phyloP scores from a whole-genome alignment of 2,113 vertebrate species.

The Madoqua kirkii region DNA sequence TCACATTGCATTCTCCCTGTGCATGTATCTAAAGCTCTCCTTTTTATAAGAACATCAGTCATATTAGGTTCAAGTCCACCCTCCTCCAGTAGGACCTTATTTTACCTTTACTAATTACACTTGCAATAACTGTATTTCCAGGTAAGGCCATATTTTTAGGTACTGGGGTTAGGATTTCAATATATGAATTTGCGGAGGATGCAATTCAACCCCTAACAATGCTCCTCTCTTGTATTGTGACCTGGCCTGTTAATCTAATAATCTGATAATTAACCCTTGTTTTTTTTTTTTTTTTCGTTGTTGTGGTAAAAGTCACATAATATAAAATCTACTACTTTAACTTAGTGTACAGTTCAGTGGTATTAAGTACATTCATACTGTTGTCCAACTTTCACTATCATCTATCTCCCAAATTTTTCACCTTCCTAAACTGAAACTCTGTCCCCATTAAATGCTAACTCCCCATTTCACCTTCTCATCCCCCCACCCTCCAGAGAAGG shows the following conservation, averaged over 20 bases:
- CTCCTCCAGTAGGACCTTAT: background rate
- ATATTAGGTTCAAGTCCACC: background rate
- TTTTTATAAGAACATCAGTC: background rate
- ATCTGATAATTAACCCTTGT: background rate
- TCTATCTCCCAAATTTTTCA: background rate
- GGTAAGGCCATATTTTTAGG: background rate
- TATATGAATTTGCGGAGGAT: background rate
- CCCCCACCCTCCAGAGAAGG: background rate
- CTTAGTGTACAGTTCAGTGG: background rate
- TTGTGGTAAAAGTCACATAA: background rate
- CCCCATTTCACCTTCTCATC: background rate
- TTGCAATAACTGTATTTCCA: background rate
- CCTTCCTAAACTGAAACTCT: background rate
- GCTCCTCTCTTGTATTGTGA: background rate
- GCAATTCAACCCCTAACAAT: background rate
- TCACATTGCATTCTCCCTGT: background rate
- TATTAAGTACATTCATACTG: background rate
- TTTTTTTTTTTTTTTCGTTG: background rate
- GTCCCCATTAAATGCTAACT: background rate
- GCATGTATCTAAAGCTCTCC: background rate
- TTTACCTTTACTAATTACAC: background rate
- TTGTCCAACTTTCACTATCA: background rate
- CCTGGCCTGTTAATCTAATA: background rate
- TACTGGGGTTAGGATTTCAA: background rate
- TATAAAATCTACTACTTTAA: background rate